A percentile compares a stretch with the other conserved stretches of the same genome.
phyloP scores from a whole-genome alignment of 2,888 invertebrate genomes.

The Drosophila recens region DNA sequence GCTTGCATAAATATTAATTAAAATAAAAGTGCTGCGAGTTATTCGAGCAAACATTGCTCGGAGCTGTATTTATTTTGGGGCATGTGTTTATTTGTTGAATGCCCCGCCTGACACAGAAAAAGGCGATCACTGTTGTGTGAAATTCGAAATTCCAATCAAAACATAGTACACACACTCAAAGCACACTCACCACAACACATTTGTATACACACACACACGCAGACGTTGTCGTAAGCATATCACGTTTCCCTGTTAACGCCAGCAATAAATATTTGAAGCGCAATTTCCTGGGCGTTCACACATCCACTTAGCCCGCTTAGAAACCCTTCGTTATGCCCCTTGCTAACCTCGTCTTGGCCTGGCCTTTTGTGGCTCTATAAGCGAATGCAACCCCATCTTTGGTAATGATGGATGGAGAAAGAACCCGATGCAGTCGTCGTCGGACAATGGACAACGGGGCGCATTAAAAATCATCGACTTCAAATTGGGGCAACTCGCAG shows the following conservation, averaged over 20 bases:
- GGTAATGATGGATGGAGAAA: not conserved
- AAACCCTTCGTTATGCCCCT: constrained; percentile 10
- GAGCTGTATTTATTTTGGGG: constrained; percentile 40
- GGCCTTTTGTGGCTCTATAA: not conserved
- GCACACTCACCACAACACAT: constrained; percentile 4
- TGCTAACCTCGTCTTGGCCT: not conserved
- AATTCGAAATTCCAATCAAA: constrained; percentile 65
- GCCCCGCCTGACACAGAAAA: constrained; percentile 23
- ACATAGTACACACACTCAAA: constrained; percentile 29
- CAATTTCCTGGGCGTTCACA: constrained; percentile 73
- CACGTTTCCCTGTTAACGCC: constrained; percentile 71
- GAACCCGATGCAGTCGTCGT: not conserved
- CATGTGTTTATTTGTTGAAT: constrained; percentile 35
- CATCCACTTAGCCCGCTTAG: constrained; percentile 54
- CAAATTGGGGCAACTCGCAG: constrained; percentile 22
- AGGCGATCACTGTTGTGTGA: constrained; percentile 43
- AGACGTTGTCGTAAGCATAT: constrained; percentile 58
- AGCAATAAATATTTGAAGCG: constrained; percentile 74
- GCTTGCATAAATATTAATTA: constrained; percentile 61
- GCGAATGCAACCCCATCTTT: not conserved
- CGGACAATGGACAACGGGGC: too few species aligned
- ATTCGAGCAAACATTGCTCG: constrained; percentile 4
- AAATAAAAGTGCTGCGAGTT: constrained; percentile 46
- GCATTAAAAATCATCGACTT: not conserved
- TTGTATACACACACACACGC: not conserved